Evolutionary conservation across 2,797 vertebrate genomes (phyloP), one percentile per base, ranked within the genome.

Genomic region (Pipistrellus pipistrellus): DNA sequence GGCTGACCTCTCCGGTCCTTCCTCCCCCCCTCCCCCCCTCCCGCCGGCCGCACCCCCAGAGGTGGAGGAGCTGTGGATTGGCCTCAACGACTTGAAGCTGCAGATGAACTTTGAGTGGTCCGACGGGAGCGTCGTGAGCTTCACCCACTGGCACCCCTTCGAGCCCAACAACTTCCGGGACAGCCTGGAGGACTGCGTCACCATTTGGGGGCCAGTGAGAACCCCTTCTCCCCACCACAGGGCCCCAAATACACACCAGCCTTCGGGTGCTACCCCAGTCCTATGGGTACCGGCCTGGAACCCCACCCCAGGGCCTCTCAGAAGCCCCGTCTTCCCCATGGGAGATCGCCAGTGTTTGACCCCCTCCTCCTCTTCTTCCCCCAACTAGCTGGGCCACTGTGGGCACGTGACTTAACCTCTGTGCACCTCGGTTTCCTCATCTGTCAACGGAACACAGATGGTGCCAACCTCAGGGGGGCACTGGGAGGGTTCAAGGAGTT

Each of bases 91-190:
- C 95, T 98, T 98, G 30, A 98, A 99, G 46, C 99, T 99, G 97
- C 99, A 99, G 97, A 99, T 99, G 99, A 99, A 99, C 97, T 99
- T 99, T 1, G 99, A 99, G 93, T 99, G 99, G 99, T 99, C 99
- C 0, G 99, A 99, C 11, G 99, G 99, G 96, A 99, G 99, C 0
- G 98, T 99, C 0, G 99, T 99, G 97, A 99, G 98, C 97, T 99
- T 99, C 97, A 99, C 99, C 0, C 99, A 98, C 96, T 99, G 99
- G 99, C 99, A 99, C 85, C 99, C 99, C 1, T 99, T 99, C 10
- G 99, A 99, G 97, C 99, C 99, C 96, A 99, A 99, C 98, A 99
- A 99, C 98, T 99, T 99, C 97, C 99, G 99, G 21, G 99, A 99
- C 98, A 99, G 98, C 92, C 98, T 98, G 76, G 99, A 99, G 88